Percentiles rank a stretch among this genome's conserved stretches.
phyloP scores from a whole-genome alignment of 92 coral and sea anemone genomes.

The Zoanthus sansibaricus region DNA sequence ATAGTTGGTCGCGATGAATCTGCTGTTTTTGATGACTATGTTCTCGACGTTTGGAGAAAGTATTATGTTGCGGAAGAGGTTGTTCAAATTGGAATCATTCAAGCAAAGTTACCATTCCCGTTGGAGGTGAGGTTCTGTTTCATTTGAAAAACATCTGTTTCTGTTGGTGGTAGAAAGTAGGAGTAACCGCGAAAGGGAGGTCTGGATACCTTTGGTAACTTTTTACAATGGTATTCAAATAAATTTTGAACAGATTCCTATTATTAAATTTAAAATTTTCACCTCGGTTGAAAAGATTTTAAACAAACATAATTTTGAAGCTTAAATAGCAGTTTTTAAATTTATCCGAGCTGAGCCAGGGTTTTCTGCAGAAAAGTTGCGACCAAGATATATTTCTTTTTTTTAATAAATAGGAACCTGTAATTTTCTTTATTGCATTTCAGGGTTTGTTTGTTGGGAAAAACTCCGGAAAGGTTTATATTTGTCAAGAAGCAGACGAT shows the following conservation, averaged over 20 bases:
- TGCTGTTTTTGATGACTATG: constrained; percentile 86
- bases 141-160: neutral
- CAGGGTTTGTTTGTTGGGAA: constrained; percentile 92
- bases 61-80: constrained; percentile 88
- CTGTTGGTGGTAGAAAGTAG: neutral
- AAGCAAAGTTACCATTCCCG: constrained; percentile 84
- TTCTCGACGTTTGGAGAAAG: constrained; percentile 86
- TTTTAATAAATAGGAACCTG: too few species aligned
- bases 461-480: constrained; percentile 78
- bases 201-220: neutral
- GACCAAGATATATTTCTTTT: too few species aligned
- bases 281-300: neutral
- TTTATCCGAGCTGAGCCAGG: too few species aligned
- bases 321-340: too few species aligned
- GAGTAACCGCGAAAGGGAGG: too few species aligned
- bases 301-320: too few species aligned
- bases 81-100: constrained; percentile 82
- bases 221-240: neutral
- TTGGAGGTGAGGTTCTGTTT: constrained; percentile 71
- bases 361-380: too few species aligned
- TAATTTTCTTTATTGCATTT: neutral
- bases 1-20: constrained; percentile 84
- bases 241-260: neutral
- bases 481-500: constrained; percentile 90
- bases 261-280: neutral